Percentiles rank a stretch among this genome's conserved stretches.
phyloP scores from a whole-genome alignment of 2,888 invertebrate genomes.

The Hirtodrosophila duncani region DNA sequence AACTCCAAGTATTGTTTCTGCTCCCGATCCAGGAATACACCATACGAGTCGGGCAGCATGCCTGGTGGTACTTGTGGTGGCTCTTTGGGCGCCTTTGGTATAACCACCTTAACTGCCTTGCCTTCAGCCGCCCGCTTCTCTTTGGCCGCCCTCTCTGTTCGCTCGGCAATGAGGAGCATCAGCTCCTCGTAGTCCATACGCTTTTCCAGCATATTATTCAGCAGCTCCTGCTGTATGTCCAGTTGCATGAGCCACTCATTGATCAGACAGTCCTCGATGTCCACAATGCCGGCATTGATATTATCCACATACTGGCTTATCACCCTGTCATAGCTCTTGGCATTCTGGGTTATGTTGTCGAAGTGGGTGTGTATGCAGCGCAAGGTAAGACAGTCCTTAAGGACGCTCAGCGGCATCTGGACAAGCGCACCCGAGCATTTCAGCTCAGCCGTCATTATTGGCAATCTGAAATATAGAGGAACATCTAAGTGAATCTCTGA shows the following conservation, averaged over 20 bases:
- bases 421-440: conserved; percentile 29
- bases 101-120: neutral
- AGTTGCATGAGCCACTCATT: conserved; percentile 63
- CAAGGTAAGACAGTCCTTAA: conserved; percentile 63
- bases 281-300: conserved; percentile 44
- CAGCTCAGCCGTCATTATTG: conserved; percentile 53
- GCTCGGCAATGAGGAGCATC: conserved; percentile 27
- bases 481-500: too few species aligned
- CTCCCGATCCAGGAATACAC: conserved; percentile 56
- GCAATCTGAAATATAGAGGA: conserved; percentile 41
- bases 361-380: conserved; percentile 66
- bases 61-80: conserved; percentile 35
- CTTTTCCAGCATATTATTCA: conserved; percentile 33
- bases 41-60: conserved; percentile 53
- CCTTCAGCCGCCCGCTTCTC: conserved; percentile 18
- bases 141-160: conserved; percentile 16
- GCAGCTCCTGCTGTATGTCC: conserved; percentile 53
- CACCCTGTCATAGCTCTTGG: conserved; percentile 48
- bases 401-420: conserved; percentile 60
- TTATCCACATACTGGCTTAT: conserved; percentile 11
- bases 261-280: conserved; percentile 49
- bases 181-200: conserved; percentile 60
- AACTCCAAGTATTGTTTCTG: conserved; percentile 45
- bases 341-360: conserved; percentile 64
- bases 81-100: conserved; percentile 51